Evolutionary conservation across 2,888 invertebrate species (phyloP), one percentile per base, ranked within the genome.

Genomic region (Parelbella ahira): DNA sequence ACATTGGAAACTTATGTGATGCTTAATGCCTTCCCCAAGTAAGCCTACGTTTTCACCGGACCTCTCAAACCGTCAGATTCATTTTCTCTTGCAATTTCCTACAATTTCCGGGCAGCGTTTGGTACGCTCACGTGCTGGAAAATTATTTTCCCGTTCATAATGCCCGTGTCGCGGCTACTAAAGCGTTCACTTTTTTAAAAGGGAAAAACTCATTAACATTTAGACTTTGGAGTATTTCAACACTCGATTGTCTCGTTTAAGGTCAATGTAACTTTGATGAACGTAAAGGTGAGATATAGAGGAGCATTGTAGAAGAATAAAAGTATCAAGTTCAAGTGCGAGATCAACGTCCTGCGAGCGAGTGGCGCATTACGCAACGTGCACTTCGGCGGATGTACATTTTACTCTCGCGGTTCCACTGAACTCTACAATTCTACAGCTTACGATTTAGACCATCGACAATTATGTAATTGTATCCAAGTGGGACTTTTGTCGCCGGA

Each of bases 1-100:
- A n/a, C n/a, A n/a, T n/a, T n/a, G n/a, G n/a, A 15, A 15, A 9
- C 15, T 7, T 30, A 33, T 36, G 23, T 34, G 29, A 46, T 48
- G 41, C 49, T 39, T 43, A 48, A 53, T 49, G 48, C 42, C 44
- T 51, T 42, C 47, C 39, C 42, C 41, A 46, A 49, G 48, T 56
- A 50, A 58, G 54, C 51, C 51, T 53, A 45, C 41, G 53, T 49
- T 53, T 56, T 49, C 60, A 63, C 64, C 67, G 72, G 72, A 74
- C 72, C 78, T 80, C 72, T 75, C 72, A 69, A 74, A 71, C 69
- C 72, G 75, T 71, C 66, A 72, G 77, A 82, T 81, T 83, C 83
- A 84, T 86, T 86, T 86, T 83, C 84, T 84, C 79, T 74, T 77
- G 83, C 82, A 87, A 87, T 87, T 86, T 87, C 87, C 87, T 86